phyloP scores from a whole-genome alignment of 2,113 vertebrate genomes.

The Odontesthes bonariensis region DNA sequence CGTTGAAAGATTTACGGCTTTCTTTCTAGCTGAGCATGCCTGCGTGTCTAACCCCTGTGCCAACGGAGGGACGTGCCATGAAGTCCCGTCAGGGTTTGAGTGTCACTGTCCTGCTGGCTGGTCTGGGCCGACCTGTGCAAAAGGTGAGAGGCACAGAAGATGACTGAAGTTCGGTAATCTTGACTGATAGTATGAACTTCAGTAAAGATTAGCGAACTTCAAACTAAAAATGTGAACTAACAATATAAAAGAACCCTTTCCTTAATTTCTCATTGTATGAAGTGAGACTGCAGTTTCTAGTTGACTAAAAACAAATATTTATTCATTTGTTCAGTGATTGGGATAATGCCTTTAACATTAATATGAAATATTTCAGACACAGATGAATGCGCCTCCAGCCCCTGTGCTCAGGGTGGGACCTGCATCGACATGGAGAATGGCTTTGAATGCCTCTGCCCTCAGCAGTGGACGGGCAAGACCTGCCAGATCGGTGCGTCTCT shows the following conservation, averaged over 20 bases:
- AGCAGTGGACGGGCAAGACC: conserved; percentile 93
- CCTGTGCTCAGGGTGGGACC: conserved; percentile 91
- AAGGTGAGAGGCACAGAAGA: conserved; percentile 83
- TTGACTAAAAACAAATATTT: too few relatives aligned
- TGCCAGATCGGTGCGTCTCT: conserved; percentile 91
- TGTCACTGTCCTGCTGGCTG: conserved; percentile 94
- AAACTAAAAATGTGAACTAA: too few relatives aligned
- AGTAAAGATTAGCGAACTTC: too few relatives aligned
- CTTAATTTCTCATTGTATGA: too few relatives aligned
- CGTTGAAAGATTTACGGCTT: background rate
- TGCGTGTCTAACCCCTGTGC: conserved; percentile 96
- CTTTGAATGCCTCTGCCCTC: conserved; percentile 93
- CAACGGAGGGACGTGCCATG: conserved; percentile 92
- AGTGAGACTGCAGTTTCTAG: too few relatives aligned
- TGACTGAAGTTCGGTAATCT: background rate
- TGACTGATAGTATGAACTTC: background rate
- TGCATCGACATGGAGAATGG: conserved; percentile 91
- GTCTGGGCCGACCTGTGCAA: conserved; percentile 93
- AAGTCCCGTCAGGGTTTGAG: conserved; percentile 91
- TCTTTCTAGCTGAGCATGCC: conserved; percentile 87
- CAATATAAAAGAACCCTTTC: too few relatives aligned
- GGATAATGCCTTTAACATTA: background rate
- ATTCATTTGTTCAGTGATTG: background rate
- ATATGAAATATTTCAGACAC: conserved; percentile 83
- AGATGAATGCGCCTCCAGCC: conserved; percentile 91